Percentiles rank a stretch among this genome's conserved stretches.
These are phyloP conservation scores for Oryzias dopingdopingensis DNA, from an alignment of 2,797 vertebrate species.

Conservation along the genomic window DNA sequence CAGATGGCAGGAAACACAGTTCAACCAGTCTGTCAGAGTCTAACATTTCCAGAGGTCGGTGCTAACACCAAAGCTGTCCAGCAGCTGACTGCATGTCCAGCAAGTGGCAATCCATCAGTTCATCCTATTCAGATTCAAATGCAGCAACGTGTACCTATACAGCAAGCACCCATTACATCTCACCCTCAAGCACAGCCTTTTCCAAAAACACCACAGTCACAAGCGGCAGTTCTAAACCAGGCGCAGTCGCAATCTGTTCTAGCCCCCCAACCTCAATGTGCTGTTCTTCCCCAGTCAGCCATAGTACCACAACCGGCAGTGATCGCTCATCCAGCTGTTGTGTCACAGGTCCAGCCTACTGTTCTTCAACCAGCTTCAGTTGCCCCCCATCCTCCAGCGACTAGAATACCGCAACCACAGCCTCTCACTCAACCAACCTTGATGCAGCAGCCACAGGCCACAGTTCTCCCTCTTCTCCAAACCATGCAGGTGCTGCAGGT, in stretches of 20 bases:
- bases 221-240: conserved; percentile 60
- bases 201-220: conserved; percentile 63
- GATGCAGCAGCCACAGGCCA: conserved; percentile 78
- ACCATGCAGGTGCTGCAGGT: conserved; percentile 97
- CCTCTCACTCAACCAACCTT: conserved; percentile 47
- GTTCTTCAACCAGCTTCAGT: conserved; percentile 66
- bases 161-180: conserved; percentile 66
- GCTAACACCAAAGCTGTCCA: conserved; percentile 68
- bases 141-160: conserved; percentile 69
- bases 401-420: conserved; percentile 72
- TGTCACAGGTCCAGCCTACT: conserved; percentile 67
- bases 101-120: conserved; percentile 73
- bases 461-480: conserved; percentile 88
- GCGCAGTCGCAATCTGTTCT: conserved; percentile 52
- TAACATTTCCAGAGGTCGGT: conserved; percentile 70
- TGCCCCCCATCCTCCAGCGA: conserved; percentile 64
- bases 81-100: conserved; percentile 73
- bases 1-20: conserved; percentile 94
- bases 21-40: conserved; percentile 84
- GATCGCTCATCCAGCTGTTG: conserved; percentile 60
- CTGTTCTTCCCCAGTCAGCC: conserved; percentile 70
- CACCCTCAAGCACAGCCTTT: conserved; percentile 68
- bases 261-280: conserved; percentile 60
- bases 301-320: conserved; percentile 65
- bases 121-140: conserved; percentile 81